Evolutionary conservation across 2,888 invertebrate genomes (phyloP).

Genomic region (Hypercompe scribonia): DNA sequence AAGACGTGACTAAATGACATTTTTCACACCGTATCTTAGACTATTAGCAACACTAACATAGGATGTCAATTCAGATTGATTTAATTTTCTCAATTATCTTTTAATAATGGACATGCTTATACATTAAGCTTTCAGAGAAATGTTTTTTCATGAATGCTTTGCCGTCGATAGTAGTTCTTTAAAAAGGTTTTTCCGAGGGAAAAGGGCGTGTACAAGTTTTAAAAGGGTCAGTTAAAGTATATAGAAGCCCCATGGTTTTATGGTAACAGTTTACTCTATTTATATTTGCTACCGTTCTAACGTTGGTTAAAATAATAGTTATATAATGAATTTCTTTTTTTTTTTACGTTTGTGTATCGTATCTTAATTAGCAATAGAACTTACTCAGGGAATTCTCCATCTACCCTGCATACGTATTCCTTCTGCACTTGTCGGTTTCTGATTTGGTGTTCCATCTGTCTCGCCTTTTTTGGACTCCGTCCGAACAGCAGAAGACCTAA

Average conservation of each 20-base stretch:
- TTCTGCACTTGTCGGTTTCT: constrained; percentile 96
- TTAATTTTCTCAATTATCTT: neutral
- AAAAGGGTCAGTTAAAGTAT: neutral
- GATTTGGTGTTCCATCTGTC: constrained; percentile 98
- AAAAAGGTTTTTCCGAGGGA: no score
- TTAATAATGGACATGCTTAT: neutral
- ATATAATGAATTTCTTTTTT: no score
- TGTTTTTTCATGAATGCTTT: no score
- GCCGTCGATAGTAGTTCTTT: no score
- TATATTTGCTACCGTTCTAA: neutral
- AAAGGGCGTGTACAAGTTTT: neutral
- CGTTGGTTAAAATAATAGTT: no score
- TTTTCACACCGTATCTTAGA: neutral
- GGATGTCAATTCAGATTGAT: neutral
- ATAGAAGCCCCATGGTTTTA: neutral
- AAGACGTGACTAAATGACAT: no score
- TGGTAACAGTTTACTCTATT: neutral
- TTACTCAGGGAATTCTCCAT: constrained; percentile 94
- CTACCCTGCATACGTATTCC: constrained; percentile 97
- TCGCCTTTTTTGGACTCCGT: constrained; percentile 96
- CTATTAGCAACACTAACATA: neutral
- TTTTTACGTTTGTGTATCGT: no score
- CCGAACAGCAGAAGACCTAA: constrained; percentile 95
- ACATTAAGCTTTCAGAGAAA: neutral
- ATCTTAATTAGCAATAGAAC: neutral